Base-by-base conservation (phyloP, 2,888 invertebrate genomes). In the Anodontia alba region DNA sequence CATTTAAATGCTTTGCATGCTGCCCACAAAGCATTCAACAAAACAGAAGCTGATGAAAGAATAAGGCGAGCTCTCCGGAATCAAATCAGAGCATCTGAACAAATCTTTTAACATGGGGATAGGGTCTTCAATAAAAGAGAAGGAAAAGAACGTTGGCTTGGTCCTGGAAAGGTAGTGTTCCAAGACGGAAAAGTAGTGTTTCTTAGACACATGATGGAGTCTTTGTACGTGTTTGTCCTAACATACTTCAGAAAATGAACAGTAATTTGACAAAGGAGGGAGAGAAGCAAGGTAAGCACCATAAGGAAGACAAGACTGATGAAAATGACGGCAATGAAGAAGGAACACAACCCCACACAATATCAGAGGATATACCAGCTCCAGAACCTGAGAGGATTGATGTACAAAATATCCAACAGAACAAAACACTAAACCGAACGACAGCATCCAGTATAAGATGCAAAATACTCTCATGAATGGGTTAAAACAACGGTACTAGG, bases 161-260 rank as follows among this genome's bases (percentile, higher is more conserved):
- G n/a, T n/a, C n/a, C n/a, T n/a, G n/a, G n/a, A n/a, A n/a, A n/a
- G n/a, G n/a, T n/a, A n/a, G n/a, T n/a, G n/a, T 88, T 72, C 73
- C 87, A 83, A 72, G 83, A 86, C 78, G 83, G 84, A 15, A 85
- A 82, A 73, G 77, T 85, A 20, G 70, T 85, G 1, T 85, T 85
- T 75, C 78, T 85, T 10, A 66, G 85, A n/a, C n/a, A 20, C 82
- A 80, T 80, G 86, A 82, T 15, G 77, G 75, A 29, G 54, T 67
- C 15, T 85, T 85, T 78, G 78, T 87, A 15, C 66, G 81, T 23
- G 75, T 82, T 36, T 85, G 78, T 20, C 83, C 83, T 17, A 85
- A 85, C 42, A 80, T 80, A 75, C 73, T 85, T 12, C 17, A 46
- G 15, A 80, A 81, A 49, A 54, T 73, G 31, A 74, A 74, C 31